Evolutionary conservation across 2,888 invertebrate species (phyloP), one percentile per base, ranked within the genome.

Genomic region (Orchesella flavescens): DNA sequence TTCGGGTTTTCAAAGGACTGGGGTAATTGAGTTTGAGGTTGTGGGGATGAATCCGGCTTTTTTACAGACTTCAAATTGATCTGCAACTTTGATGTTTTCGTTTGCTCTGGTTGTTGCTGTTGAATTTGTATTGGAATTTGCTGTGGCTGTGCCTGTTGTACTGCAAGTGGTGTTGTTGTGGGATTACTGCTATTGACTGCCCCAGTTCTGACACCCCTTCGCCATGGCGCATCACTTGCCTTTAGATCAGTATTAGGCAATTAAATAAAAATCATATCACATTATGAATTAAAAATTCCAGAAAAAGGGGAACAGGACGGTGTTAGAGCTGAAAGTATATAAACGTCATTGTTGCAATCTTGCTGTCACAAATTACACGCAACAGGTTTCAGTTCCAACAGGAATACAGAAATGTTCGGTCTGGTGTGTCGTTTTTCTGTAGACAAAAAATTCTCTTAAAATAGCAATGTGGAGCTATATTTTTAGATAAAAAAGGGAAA

Each of bases 1-100:
- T 34, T 34, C 7, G 34, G 34, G 3, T 34, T 34, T 7, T 34
- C 34, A 34, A 34, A 34, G 19, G n/a, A 24, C 23, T 19, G 63
- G 12, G 61, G 73, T 15, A 5, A 44, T 44, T 43, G n/a, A 44
- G 34, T 66, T 17, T 2, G 13, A 4, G 61, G 61, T 23, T 2
- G 66, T 43, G 63, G 74, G 1, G 68, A 19, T n/a, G 75, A n/a
- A 7, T 83, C 86, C 4, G 86, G 82, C 65, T 86, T 85, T 61
- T 86, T 86, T 12, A 85, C 85, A 17, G 86, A 75, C 69, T 87
- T 87, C n/a, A 87, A 72, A 69, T 86, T 87, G 21, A 86, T 86
- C 66, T 86, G 85, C 5, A 87, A 44, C 74, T 81, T 85, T 12
- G 82, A 78, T 21, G 76, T 72, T 17, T 76, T 85, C 4, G 85